phyloP scores from a whole-genome alignment of 1,140 invertebrate species.

The Drosophila tsacasi region DNA sequence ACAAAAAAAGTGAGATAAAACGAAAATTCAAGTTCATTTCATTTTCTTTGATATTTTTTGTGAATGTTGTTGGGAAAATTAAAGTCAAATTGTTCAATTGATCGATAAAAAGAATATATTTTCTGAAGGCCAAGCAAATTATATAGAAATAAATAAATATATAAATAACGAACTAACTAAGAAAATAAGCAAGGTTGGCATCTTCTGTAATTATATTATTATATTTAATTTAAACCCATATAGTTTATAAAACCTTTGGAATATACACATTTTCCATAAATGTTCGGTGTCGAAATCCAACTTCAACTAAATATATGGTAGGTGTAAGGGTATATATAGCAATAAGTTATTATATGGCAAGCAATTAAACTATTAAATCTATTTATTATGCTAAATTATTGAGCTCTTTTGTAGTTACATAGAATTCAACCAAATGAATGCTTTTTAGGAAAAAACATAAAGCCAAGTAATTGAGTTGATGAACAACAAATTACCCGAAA shows the following conservation, averaged over 20 bases:
- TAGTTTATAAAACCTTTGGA: no score
- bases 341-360: not conserved
- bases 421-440: not conserved
- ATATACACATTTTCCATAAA: no score
- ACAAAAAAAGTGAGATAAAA: no score
- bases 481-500: not conserved
- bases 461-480: not conserved
- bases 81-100: not conserved
- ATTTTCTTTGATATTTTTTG: not conserved
- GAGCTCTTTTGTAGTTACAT: no score
- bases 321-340: no score
- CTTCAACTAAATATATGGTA: no score
- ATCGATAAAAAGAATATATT: not conserved
- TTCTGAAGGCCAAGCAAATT: not conserved
- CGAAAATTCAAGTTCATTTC: not conserved
- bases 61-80: no score
- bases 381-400: not conserved
- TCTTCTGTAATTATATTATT: no score
- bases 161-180: not conserved
- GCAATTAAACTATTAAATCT: not conserved
- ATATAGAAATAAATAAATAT: not conserved
- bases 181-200: no score
- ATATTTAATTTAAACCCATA: no score
- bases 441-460: not conserved
- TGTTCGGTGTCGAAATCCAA: no score